Percentiles rank a stretch among this genome's conserved stretches.
These are phyloP conservation scores for Harpalus rufipes DNA, from an alignment of 2,888 invertebrate species.

Conservation along the genomic window DNA sequence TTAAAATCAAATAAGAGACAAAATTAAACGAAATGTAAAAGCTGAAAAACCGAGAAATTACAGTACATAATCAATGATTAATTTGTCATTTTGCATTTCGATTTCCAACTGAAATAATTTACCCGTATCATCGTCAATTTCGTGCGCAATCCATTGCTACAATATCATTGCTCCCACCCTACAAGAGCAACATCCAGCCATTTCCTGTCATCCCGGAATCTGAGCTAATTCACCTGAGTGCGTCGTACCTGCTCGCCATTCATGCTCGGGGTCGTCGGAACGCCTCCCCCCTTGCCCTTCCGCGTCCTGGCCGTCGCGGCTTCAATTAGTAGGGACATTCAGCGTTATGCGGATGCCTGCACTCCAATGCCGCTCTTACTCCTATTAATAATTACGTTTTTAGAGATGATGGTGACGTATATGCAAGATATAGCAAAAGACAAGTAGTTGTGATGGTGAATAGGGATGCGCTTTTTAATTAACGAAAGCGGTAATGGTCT, in stretches of 20 bases:
- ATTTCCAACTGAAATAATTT: too few relatives aligned
- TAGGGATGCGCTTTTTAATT: conserved; percentile 43
- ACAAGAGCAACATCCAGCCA: conserved; percentile 39
- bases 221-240: conserved; percentile 50
- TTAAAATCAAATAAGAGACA: too few relatives aligned
- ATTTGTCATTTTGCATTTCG: too few relatives aligned
- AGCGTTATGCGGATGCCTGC: conserved; percentile 41
- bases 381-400: conserved; percentile 63
- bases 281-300: not conserved
- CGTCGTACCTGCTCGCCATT: conserved; percentile 21
- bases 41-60: too few relatives aligned
- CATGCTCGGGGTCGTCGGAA: conserved; percentile 11
- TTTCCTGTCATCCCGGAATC: conserved; percentile 34
- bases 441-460: conserved; percentile 8
- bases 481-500: conserved; percentile 28
- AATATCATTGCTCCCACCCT: conserved; percentile 11
- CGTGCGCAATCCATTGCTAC: not conserved
- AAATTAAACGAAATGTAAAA: too few relatives aligned
- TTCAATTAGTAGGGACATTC: conserved; percentile 61
- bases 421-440: not conserved
- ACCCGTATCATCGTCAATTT: not conserved
- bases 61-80: too few relatives aligned
- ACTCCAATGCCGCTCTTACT: conserved; percentile 53
- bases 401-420: not conserved
- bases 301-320: not conserved